Conservation (phyloP, 2,888 invertebrate genomes). For the Nomada fabriciana region DNA sequence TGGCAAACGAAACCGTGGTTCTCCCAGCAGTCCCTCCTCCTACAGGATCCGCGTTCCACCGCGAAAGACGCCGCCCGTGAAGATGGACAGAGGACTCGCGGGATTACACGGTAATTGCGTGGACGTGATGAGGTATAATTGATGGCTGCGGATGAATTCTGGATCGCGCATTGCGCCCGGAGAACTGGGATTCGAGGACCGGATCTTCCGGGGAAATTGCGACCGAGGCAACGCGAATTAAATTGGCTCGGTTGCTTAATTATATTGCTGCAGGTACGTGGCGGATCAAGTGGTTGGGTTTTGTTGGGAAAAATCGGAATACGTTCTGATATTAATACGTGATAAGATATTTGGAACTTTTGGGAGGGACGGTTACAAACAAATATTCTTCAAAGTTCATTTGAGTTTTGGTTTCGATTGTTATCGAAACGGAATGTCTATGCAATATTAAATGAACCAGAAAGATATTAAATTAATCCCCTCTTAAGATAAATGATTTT, state of each 20-base stretch:
- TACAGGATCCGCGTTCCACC: not conserved
- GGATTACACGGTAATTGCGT: slow-evolving; percentile 39
- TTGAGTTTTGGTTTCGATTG: too few relatives aligned
- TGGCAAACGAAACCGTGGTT: slow-evolving; percentile 80
- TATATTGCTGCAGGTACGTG: too few relatives aligned
- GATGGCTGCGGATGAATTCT: slow-evolving; percentile 18
- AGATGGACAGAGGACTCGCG: slow-evolving; percentile 9
- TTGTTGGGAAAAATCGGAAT: too few relatives aligned
- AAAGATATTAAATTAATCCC: too few relatives aligned
- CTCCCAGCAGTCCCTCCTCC: slow-evolving; percentile 35
- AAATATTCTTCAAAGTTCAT: too few relatives aligned
- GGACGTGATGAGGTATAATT: slow-evolving; percentile 39
- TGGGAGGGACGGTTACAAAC: too few relatives aligned
- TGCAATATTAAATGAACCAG: too few relatives aligned
- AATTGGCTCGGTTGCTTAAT: not conserved
- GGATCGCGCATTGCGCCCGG: not conserved
- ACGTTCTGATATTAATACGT: too few relatives aligned
- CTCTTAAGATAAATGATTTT: too few relatives aligned
- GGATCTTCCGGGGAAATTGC: slow-evolving; percentile 1
- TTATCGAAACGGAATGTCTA: too few relatives aligned
- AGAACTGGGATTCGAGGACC: not conserved
- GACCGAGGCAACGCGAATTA: not conserved
- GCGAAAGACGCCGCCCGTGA: slow-evolving; percentile 7
- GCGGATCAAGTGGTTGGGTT: too few relatives aligned
- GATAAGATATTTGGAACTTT: too few relatives aligned